Evolutionary conservation across 2,888 invertebrate genomes (phyloP), one percentile per base, ranked within the genome.

Genomic region (Isoperla grammatica): DNA sequence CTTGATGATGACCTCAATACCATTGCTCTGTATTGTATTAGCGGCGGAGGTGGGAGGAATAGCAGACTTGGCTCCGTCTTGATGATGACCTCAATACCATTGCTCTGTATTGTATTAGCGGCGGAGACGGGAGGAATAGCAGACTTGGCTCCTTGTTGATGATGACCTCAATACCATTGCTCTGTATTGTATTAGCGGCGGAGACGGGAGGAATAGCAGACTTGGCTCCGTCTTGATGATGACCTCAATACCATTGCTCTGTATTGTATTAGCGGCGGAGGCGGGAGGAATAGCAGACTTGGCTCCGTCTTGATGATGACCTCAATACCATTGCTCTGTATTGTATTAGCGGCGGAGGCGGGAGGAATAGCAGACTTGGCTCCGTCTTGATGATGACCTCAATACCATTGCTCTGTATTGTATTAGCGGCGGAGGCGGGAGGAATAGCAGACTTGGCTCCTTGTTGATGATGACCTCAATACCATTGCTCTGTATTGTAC

Each of bases 101-200:
- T 19, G 29, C 49, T 29, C 49, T 50, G 15, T 50, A 46, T 46
- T 50, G 35, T 50, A 50, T 50, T 50, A 50, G 49, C 35, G 29
- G 49, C 15, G 29, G 8, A n/a, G n/a, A n/a, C n/a, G n/a, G n/a
- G n/a, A n/a, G n/a, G 22, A 22, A 46, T n/a, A 46, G 46, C 8
- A 12, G 45, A 15, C 45, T 19, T 22, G 46, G 11, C 13, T 42
- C 42, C 22, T n/a, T 20, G n/a, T 46, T 46, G 46, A 46, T 46
- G 46, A 46, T 46, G 12, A n/a, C 17, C 46, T 46, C 22, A 46
- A 46, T 46, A n/a, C 46, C 22, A 12, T 9, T 19, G 29, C 49
- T 29, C 49, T 50, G 15, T 50, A 46, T 46, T 50, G 35, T 50
- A 50, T 50, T 50, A 50, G 49, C 35, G 29, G 49, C 15, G 29